Conservation (phyloP, 2,888 invertebrate species). For the Rhagonycha lutea region DNA sequence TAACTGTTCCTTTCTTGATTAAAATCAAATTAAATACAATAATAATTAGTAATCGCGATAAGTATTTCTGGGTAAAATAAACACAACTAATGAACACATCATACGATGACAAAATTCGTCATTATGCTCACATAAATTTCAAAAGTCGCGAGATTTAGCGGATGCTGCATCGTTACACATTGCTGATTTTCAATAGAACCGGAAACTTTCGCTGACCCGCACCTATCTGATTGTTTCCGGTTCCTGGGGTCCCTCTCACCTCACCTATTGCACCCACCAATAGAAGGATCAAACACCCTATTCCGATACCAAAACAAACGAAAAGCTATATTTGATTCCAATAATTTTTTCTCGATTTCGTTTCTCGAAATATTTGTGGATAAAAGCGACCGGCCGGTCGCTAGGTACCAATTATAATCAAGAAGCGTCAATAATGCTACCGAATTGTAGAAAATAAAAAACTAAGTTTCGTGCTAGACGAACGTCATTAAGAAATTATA, state of each 20-base stretch:
- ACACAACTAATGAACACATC: not conserved
- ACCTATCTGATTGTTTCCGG: conserved; percentile 52
- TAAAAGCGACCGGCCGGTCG: not conserved
- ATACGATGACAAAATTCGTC: conserved; percentile 5
- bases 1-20: not conserved
- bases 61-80: not conserved
- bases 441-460: conserved; percentile 20
- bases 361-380: not conserved
- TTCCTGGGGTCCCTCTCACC: conserved; percentile 7
- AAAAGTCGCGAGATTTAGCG: conserved; percentile 38
- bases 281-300: conserved; percentile 22
- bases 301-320: conserved; percentile 14
- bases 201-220: conserved; percentile 55
- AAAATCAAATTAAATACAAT: not conserved
- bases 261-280: conserved; percentile 6
- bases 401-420: conserved; percentile 16
- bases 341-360: conserved; percentile 22
- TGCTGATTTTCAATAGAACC: conserved; percentile 55
- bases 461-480: conserved; percentile 21
- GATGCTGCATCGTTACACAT: conserved; percentile 55
- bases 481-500: conserved; percentile 26
- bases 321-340: conserved; percentile 27
- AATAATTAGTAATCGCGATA: not conserved
- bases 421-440: conserved; percentile 20
- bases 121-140: conserved; percentile 5